Conservation (phyloP, 2,113 vertebrate species). For the Ciconia maguari region DNA sequence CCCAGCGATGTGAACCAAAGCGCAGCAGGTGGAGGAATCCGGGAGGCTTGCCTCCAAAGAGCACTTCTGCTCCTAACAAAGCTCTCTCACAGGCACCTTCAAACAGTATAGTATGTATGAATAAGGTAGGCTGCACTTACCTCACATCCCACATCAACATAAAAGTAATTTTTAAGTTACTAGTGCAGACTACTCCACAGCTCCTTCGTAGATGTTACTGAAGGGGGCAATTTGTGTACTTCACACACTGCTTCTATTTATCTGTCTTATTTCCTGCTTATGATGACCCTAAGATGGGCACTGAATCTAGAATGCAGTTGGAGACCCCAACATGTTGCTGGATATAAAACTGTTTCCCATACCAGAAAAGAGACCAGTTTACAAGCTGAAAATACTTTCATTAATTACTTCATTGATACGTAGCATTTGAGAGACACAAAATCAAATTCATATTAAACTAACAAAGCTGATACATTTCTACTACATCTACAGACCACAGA, state of each 20-base stretch:
- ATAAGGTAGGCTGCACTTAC: not conserved
- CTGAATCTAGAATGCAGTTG: not conserved
- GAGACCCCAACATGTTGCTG: not conserved
- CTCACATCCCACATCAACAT: not conserved
- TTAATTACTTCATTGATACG: not conserved
- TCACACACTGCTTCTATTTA: not conserved
- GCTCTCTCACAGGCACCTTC: not conserved
- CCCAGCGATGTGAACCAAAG: not conserved
- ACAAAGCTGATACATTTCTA: constrained; percentile 26
- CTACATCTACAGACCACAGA: not conserved
- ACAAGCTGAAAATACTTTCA: not conserved
- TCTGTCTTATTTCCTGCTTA: not conserved
- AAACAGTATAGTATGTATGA: not conserved
- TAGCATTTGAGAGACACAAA: constrained; percentile 13
- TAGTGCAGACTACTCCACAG: not conserved
- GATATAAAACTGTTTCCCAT: not conserved
- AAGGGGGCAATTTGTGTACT: not conserved
- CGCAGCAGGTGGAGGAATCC: not conserved
- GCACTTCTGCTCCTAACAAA: not conserved
- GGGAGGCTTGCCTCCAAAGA: not conserved
- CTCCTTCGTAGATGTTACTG: not conserved
- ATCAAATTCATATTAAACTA: constrained; percentile 11
- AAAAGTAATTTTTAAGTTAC: not conserved
- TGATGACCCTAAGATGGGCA: not conserved
- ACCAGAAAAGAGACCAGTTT: not conserved